Conservation (phyloP, 1,140 invertebrate genomes). For the Oryzaephilus surinamensis region DNA sequence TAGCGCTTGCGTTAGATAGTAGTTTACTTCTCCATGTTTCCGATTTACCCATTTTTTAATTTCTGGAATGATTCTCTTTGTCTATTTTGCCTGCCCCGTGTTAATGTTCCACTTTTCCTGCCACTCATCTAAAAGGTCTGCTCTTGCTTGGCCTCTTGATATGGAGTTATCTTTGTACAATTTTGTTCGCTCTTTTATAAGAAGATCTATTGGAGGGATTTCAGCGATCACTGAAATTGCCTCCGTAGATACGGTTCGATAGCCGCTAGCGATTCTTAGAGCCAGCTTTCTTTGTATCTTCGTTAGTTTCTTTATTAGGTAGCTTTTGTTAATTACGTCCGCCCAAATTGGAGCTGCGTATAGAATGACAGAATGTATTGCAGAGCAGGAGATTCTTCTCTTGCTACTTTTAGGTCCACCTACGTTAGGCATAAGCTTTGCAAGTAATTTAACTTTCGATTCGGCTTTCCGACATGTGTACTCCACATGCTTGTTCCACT, state of each 20-base stretch:
- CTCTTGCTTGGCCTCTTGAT: not conserved
- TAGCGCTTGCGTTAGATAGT: constrained; percentile 8
- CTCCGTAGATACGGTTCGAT: constrained; percentile 7
- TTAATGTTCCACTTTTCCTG: constrained; percentile 6
- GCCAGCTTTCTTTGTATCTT: constrained; percentile 1
- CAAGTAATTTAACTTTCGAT: constrained; percentile 8
- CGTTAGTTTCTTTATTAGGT: not conserved
- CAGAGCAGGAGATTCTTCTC: constrained; percentile 16
- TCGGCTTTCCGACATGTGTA: constrained; percentile 11
- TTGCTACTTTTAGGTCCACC: constrained; percentile 16
- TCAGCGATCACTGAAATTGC: constrained; percentile 7
- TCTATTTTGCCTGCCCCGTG: constrained; percentile 1
- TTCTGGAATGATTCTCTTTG: constrained; percentile 9
- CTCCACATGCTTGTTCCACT: constrained; percentile 13
- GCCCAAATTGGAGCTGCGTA: constrained; percentile 18
- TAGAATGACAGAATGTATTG: constrained; percentile 17
- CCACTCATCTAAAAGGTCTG: constrained; percentile 5
- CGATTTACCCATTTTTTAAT: constrained; percentile 2
- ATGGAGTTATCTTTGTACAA: not conserved
- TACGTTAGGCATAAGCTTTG: constrained; percentile 22
- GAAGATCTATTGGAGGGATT: constrained; percentile 5
- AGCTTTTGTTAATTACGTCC: not conserved
- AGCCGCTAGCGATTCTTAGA: constrained; percentile 1
- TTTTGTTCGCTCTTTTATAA: not conserved
- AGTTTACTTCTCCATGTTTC: not conserved